phyloP scores from a whole-genome alignment of 2,797 vertebrate genomes.

The Danio choprae region DNA sequence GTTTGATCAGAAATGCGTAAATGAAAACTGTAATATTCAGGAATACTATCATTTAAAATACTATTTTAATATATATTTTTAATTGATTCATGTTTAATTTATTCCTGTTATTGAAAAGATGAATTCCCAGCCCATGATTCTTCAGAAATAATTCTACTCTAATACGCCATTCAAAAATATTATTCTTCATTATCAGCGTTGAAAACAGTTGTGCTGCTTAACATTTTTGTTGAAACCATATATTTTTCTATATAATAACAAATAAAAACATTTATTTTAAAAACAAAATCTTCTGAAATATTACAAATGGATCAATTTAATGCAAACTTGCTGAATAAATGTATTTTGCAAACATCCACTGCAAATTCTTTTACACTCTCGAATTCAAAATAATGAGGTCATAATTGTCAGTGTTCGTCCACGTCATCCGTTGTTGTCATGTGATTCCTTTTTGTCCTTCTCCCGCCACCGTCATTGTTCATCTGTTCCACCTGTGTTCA shows the following conservation, averaged over 20 bases:
- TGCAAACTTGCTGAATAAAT: neutral
- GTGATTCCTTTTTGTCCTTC: too few species aligned
- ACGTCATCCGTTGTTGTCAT: too few species aligned
- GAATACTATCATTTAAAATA: neutral
- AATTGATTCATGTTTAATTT: neutral
- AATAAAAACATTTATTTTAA: neutral
- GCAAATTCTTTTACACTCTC: neutral
- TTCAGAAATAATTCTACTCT: neutral
- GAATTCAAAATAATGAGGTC: slow-evolving; percentile 15
- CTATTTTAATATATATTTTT: neutral
- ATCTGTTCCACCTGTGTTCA: too few species aligned
- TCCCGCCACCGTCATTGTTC: too few species aligned
- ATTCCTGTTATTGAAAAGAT: neutral
- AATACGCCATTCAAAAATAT: neutral
- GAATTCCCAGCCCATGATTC: neutral
- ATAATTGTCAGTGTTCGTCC: too few species aligned
- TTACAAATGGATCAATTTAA: neutral
- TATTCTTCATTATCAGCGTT: neutral
- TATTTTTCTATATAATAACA: too few species aligned
- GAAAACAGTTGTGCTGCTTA: neutral
- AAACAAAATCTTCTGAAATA: neutral
- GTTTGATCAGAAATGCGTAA: neutral
- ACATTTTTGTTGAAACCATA: neutral
- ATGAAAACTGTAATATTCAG: neutral
- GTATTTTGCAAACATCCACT: neutral